Conservation (phyloP, 1,140 invertebrate genomes). For the Odontomachus brunneus region DNA sequence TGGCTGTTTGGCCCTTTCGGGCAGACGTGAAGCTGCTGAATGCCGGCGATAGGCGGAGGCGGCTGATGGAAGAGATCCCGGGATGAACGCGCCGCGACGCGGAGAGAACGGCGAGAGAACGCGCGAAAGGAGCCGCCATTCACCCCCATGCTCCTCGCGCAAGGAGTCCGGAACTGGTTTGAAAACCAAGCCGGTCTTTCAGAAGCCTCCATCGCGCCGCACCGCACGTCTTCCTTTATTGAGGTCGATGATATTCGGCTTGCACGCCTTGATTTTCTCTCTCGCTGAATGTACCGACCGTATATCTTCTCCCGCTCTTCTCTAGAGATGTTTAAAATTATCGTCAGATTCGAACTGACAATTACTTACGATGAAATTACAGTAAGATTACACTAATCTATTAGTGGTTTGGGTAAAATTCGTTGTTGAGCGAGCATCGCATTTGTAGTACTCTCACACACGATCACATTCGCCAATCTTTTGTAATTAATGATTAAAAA, state of each 20-base stretch:
- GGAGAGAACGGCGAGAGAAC: constrained; percentile 60
- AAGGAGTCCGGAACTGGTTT: constrained; percentile 15
- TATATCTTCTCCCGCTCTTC: neutral
- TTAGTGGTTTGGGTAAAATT: too few relatives aligned
- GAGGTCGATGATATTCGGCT: constrained; percentile 77
- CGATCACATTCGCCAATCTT: too few relatives aligned
- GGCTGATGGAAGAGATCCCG: neutral
- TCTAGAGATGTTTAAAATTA: too few relatives aligned
- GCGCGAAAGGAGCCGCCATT: constrained; percentile 5
- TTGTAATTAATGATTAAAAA: too few relatives aligned
- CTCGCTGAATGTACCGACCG: constrained; percentile 51
- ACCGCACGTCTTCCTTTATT: constrained; percentile 76
- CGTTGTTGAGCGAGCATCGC: too few relatives aligned
- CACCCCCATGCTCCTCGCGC: neutral
- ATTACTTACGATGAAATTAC: too few relatives aligned
- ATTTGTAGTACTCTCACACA: too few relatives aligned
- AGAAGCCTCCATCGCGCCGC: constrained; percentile 66
- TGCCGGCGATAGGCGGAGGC: neutral
- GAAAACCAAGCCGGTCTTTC: constrained; percentile 64
- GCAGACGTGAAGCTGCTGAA: constrained; percentile 17
- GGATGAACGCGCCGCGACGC: constrained; percentile 52
- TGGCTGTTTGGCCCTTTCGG: constrained; percentile 70
- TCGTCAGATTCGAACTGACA: too few relatives aligned
- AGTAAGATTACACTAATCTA: too few relatives aligned
- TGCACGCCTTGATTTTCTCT: constrained; percentile 60